These are phyloP conservation scores for Mormyrus iriodes DNA, from an alignment of 2,113 vertebrate genomes.

Conservation along the genomic window DNA sequence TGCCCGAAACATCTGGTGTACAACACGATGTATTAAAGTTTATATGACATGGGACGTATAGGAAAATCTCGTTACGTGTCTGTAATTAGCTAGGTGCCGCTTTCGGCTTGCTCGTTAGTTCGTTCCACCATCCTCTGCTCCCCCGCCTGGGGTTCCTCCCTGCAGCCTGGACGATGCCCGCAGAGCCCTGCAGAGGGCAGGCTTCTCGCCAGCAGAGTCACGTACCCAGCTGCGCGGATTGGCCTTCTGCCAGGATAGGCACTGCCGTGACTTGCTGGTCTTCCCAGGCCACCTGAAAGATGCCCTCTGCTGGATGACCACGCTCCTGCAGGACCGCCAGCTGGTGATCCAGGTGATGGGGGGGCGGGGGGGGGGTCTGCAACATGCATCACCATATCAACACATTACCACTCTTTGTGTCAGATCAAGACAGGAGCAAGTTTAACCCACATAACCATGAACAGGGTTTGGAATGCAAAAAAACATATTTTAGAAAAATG, in stretches of 20 bases:
- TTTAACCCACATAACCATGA: no score
- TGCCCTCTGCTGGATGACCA: slow-evolving; percentile 61
- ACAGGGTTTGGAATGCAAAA: no score
- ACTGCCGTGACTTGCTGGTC: slow-evolving; percentile 72
- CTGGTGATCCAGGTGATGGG: slow-evolving; percentile 78
- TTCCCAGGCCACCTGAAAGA: slow-evolving; percentile 72
- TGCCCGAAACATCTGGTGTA: neutral
- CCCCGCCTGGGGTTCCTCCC: neutral
- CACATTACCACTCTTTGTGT: neutral
- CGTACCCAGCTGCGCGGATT: slow-evolving; percentile 54
- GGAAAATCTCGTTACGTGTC: neutral
- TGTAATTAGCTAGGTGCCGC: neutral
- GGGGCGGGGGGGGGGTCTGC: neutral
- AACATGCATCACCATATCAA: neutral
- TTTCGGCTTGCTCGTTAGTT: neutral
- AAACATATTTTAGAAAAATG: neutral
- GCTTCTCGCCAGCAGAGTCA: slow-evolving; percentile 67
- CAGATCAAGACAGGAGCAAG: no score
- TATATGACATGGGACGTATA: neutral
- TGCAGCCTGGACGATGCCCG: slow-evolving; percentile 71
- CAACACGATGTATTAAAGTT: neutral
- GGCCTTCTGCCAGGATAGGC: slow-evolving; percentile 72
- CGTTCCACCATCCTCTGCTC: neutral
- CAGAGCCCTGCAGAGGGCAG: slow-evolving; percentile 57
- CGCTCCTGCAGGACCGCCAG: slow-evolving; percentile 65